Conservation (phyloP, 2,113 vertebrate species). For the Phasianus colchicus region DNA sequence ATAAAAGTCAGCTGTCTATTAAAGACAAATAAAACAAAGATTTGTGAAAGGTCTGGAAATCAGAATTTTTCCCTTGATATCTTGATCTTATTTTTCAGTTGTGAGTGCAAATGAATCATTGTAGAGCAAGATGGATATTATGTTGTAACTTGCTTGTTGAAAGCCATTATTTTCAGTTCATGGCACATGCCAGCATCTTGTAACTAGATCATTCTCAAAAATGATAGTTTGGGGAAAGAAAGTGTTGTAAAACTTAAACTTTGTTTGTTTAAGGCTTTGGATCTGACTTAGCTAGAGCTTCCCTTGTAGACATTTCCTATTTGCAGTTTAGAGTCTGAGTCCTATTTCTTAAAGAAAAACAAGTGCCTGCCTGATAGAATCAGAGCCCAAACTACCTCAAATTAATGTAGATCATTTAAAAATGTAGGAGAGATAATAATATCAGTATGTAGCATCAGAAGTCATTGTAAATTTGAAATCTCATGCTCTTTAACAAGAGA, state of each 20-base stretch:
- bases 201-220: background rate
- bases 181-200: background rate
- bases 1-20: background rate
- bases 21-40: background rate
- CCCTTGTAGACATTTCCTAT: background rate
- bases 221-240: background rate
- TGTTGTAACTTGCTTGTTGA: background rate
- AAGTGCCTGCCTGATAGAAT: background rate
- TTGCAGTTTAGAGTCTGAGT: background rate
- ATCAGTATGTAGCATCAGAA: background rate
- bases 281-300: background rate
- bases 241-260: background rate
- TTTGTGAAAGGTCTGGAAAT: background rate
- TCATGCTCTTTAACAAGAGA: background rate
- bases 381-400: background rate
- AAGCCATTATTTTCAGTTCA: conserved; percentile 9
- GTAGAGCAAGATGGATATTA: background rate
- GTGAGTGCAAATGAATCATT: background rate
- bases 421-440: background rate
- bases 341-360: background rate
- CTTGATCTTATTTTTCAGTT: background rate
- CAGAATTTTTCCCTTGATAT: background rate
- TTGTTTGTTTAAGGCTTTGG: background rate
- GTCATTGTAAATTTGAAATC: background rate
- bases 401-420: background rate